These are phyloP conservation scores for Dreissena polymorpha DNA, from an alignment of 1,140 invertebrate species.

Conservation along the genomic window DNA sequence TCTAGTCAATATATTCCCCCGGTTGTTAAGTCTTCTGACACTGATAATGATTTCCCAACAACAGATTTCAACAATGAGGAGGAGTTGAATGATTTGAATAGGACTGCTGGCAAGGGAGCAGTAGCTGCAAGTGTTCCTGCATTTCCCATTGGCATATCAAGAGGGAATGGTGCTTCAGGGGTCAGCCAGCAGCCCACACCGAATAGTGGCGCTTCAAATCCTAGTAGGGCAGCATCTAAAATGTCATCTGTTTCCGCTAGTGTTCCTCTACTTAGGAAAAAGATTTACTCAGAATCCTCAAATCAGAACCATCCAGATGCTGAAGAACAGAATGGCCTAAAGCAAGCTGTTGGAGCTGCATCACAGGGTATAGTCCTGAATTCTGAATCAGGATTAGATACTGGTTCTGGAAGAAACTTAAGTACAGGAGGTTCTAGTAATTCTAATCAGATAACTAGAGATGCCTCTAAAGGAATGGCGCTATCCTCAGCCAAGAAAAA, in stretches of 20 bases:
- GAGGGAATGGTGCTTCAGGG: background rate
- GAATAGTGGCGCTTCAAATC: background rate
- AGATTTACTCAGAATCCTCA: constrained; percentile 54
- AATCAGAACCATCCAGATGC: constrained; percentile 6
- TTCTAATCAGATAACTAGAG: background rate
- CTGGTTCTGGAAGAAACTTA: background rate
- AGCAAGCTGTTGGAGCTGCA: constrained; percentile 1
- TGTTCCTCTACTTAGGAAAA: constrained; percentile 58
- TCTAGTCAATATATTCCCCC: constrained; percentile 53
- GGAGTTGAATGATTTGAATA: constrained; percentile 75
- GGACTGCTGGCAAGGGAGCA: constrained; percentile 57
- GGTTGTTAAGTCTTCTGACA: constrained; percentile 70
- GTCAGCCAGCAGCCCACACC: background rate
- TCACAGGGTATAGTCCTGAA: background rate
- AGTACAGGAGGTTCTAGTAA: background rate
- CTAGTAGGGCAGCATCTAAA: constrained; percentile 9
- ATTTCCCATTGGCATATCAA: constrained; percentile 24
- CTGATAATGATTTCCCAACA: constrained; percentile 75
- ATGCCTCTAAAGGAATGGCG: background rate
- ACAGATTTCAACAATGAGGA: constrained; percentile 76
- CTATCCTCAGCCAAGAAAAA: constrained; percentile 2
- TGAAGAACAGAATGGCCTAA: constrained; percentile 5
- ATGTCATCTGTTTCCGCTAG: constrained; percentile 49
- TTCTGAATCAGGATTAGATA: background rate
- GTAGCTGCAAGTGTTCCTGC: constrained; percentile 49